Evolutionary conservation across 2,888 invertebrate genomes (phyloP).

Genomic region (Acleris cristana): DNA sequence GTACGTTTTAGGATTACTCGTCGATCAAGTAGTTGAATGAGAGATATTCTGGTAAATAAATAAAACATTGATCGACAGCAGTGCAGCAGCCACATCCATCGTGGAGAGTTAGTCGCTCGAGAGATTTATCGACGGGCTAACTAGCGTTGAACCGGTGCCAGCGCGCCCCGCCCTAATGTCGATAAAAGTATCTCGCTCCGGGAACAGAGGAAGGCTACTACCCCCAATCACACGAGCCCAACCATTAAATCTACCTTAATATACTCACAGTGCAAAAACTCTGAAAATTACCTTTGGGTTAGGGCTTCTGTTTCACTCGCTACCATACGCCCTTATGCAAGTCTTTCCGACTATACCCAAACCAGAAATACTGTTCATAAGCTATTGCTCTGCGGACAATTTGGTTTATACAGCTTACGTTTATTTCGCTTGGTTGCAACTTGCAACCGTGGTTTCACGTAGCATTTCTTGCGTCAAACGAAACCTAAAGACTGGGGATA

Average conservation of each 20-base stretch:
- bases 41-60: conserved; percentile 10
- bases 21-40: conserved; percentile 6
- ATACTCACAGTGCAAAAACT: too few relatives aligned
- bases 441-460: too few relatives aligned
- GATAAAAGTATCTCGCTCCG: conserved; percentile 29
- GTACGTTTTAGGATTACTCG: background rate
- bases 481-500: too few relatives aligned
- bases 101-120: conserved; percentile 40
- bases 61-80: conserved; percentile 32
- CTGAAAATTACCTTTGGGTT: too few relatives aligned
- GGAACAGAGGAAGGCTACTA: conserved; percentile 16
- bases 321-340: too few relatives aligned
- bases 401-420: too few relatives aligned
- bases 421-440: too few relatives aligned
- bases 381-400: too few relatives aligned
- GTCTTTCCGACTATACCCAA: too few relatives aligned
- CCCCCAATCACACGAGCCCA: background rate
- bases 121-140: conserved; percentile 46
- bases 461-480: too few relatives aligned
- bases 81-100: conserved; percentile 42
- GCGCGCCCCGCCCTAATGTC: conserved; percentile 34
- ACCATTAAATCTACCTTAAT: background rate
- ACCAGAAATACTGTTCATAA: too few relatives aligned
- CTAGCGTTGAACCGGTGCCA: conserved; percentile 47
- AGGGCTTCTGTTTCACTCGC: too few relatives aligned